A percentile compares a stretch with the other conserved stretches of the same genome.
phyloP scores from a whole-genome alignment of 2,888 invertebrate species.

The Priocnemis perturbator region DNA sequence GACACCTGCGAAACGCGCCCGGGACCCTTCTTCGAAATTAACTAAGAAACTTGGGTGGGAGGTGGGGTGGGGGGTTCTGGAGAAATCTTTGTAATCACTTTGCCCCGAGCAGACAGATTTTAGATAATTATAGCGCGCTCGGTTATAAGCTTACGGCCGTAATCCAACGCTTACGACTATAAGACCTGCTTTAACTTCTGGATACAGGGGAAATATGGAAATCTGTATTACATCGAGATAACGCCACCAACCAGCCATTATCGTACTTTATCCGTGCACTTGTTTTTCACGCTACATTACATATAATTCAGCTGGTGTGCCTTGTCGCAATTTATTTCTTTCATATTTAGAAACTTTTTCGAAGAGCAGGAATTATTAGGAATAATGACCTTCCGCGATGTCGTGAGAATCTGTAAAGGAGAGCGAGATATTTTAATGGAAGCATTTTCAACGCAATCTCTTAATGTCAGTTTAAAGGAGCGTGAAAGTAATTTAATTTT shows the following conservation, averaged over 20 bases:
- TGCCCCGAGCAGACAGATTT: constrained; percentile 37
- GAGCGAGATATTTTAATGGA: no score
- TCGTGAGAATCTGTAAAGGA: no score
- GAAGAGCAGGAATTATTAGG: no score
- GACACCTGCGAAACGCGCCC: neutral
- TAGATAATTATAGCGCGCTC: constrained; percentile 42
- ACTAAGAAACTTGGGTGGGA: constrained; percentile 33
- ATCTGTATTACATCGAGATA: constrained; percentile 29
- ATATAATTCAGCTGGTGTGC: no score
- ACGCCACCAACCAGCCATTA: neutral
- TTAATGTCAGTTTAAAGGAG: constrained; percentile 7
- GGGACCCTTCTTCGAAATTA: constrained; percentile 26
- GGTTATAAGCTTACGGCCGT: constrained; percentile 43
- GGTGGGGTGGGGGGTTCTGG: no score
- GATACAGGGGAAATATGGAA: constrained; percentile 22
- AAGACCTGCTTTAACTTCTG: constrained; percentile 40
- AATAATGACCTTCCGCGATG: no score
- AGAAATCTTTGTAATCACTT: constrained; percentile 39
- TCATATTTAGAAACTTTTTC: no score
- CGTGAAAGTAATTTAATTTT: constrained; percentile 6
- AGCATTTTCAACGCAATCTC: constrained; percentile 11
- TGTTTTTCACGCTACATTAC: no score
- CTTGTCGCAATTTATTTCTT: no score
- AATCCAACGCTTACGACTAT: constrained; percentile 46
- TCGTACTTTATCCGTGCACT: no score